Percentiles rank a stretch among this genome's conserved stretches.
These are phyloP conservation scores for Papilio aristodemus DNA, from an alignment of 1,140 invertebrate species.

Conservation along the genomic window DNA sequence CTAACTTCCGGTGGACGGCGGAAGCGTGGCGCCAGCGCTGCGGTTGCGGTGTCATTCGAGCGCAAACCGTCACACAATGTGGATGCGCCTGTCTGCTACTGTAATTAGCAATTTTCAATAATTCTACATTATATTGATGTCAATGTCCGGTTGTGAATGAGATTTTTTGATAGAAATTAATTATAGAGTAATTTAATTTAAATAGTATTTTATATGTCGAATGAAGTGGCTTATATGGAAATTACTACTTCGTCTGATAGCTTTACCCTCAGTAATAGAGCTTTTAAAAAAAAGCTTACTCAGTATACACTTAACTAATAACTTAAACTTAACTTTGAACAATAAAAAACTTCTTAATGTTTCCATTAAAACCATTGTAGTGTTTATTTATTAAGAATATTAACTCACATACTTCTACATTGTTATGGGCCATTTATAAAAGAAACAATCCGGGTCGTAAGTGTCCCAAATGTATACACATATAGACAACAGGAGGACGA, in stretches of 20 bases:
- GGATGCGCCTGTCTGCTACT: slow-evolving; percentile 56
- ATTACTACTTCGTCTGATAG: neutral
- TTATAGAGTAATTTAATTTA: neutral
- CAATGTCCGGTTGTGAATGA: neutral
- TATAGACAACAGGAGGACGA: neutral
- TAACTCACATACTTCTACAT: no score
- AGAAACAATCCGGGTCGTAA: neutral
- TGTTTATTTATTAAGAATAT: no score
- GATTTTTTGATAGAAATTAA: slow-evolving; percentile 35
- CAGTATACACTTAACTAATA: no score
- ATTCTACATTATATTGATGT: neutral
- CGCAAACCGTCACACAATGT: slow-evolving; percentile 47
- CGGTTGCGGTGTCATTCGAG: slow-evolving; percentile 52
- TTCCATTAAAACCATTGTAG: no score
- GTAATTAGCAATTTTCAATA: slow-evolving; percentile 46
- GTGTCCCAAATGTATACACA: neutral
- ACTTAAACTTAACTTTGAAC: no score
- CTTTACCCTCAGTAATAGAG: no score
- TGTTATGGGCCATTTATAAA: no score
- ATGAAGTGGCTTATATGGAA: no score
- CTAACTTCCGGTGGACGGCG: slow-evolving; percentile 61
- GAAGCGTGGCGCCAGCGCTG: slow-evolving; percentile 65
- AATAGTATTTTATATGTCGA: no score
- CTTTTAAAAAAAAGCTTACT: no score
- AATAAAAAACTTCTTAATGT: no score